phyloP scores from a whole-genome alignment of 2,888 invertebrate species.

The Asteroscopus sphinx region DNA sequence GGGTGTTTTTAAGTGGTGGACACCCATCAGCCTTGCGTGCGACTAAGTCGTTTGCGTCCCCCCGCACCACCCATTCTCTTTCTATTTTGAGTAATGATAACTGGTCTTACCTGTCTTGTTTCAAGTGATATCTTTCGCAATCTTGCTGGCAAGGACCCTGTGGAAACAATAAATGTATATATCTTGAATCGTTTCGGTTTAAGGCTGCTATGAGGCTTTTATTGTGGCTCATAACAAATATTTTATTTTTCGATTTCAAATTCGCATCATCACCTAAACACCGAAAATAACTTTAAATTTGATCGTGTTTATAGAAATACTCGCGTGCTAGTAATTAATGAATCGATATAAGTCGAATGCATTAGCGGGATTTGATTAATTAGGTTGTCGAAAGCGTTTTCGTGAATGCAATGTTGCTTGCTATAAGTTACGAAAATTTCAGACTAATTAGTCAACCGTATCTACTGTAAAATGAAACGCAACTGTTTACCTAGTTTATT shows the following conservation, averaged over 20 bases:
- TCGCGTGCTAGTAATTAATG: conserved; percentile 28
- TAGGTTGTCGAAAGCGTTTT: conserved; percentile 28
- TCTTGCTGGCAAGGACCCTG: conserved; percentile 30
- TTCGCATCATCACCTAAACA: background rate
- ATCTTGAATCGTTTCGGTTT: conserved; percentile 12
- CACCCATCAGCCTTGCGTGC: conserved; percentile 39
- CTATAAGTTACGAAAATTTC: conserved; percentile 28
- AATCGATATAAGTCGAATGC: conserved; percentile 26
- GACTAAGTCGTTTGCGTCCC: conserved; percentile 28
- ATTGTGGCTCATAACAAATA: no score
- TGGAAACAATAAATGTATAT: conserved; percentile 38
- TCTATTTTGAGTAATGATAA: conserved; percentile 55
- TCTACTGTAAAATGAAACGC: conserved; percentile 36
- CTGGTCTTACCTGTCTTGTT: conserved; percentile 49
- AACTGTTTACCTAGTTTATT: conserved; percentile 27
- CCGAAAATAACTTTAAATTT: conserved; percentile 20
- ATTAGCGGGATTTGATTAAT: conserved; percentile 50
- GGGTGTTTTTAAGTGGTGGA: conserved; percentile 25
- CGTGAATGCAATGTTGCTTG: conserved; percentile 13
- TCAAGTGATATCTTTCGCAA: conserved; percentile 49
- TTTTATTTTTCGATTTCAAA: no score
- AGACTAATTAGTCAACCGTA: conserved; percentile 41
- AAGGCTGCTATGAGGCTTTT: conserved; percentile 5
- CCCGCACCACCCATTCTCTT: conserved; percentile 32
- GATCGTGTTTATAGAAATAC: conserved; percentile 17